Base-by-base conservation (phyloP, 2,113 vertebrate species). In the Peucedramus taeniatus region DNA sequence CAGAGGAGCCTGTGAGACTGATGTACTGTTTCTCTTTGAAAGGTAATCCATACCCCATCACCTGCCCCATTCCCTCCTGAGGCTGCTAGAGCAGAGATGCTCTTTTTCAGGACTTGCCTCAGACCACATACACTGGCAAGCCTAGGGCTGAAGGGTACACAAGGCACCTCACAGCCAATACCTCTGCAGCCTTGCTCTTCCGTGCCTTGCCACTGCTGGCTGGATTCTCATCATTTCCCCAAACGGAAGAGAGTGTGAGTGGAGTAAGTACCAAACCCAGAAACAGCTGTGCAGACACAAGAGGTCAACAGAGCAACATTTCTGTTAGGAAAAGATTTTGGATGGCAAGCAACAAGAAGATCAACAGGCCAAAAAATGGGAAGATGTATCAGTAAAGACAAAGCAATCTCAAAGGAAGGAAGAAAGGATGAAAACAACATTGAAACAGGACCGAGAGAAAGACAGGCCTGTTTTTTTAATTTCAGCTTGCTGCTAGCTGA, bases 401-500 rank as follows among this genome's bases (percentile, higher is more conserved):
- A 93, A 83, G 40, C n/a, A 79, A 75, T 68, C 86, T 78, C 60
- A 39, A 83, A 83, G 64, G 53, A 81, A 72, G 59, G 69, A 93
- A 93, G 50, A 44, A 78, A 82, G 23, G 28, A 70, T 42, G 30
- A 68, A 82, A 51, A 78, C 70, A 44, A 13, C 8, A 1, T 66
- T 92, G 90, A 90, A 94, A 66, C 1, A 1, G 64, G 65, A 85
- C 79, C 61, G 94, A 83, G 49, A 77, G 63, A 65, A 93, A 90
- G 56, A 86, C 51, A 82, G 61, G 53, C 31, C 74, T 90, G 80
- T 1, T 80, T 92, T 94, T 94, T 91, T 50, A 92, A 93, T 94
- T 96, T 95, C 60, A 87, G 57, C 49, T 90, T 79, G 90, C 88
- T 94, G 35, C 83, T 86, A 78, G 90, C 79, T 60, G 83, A 96